These are phyloP conservation scores for Tyria jacobaeae DNA, from an alignment of 2,888 invertebrate genomes.

Conservation along the genomic window DNA sequence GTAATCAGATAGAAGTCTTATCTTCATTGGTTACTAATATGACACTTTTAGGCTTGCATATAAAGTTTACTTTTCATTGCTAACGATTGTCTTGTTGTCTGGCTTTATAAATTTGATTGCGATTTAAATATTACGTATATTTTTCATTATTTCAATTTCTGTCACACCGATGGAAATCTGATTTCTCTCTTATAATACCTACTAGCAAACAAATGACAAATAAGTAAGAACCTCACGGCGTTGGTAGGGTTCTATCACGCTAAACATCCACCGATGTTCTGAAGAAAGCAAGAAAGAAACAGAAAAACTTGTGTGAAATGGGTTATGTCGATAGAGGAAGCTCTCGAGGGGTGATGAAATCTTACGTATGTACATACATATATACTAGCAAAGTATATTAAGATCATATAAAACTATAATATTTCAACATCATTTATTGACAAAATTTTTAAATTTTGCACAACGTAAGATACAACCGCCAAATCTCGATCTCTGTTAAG, in stretches of 20 bases:
- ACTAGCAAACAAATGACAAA: too few relatives aligned
- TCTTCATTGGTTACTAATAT: constrained; percentile 23
- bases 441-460: background rate
- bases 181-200: background rate
- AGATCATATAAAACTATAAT: background rate
- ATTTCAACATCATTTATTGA: background rate
- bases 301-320: too few relatives aligned
- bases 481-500: background rate
- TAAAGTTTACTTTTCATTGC: constrained; percentile 36
- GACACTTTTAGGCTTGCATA: background rate
- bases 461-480: background rate
- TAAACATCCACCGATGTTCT: too few relatives aligned
- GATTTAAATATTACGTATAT: constrained; percentile 42
- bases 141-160: constrained; percentile 33
- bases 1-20: constrained; percentile 4
- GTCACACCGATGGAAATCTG: background rate
- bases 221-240: too few relatives aligned
- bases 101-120: constrained; percentile 47
- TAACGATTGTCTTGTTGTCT: constrained; percentile 50
- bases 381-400: background rate
- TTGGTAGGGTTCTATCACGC: too few relatives aligned
- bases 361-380: too few relatives aligned
- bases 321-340: too few relatives aligned
- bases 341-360: too few relatives aligned
- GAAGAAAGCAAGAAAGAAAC: too few relatives aligned